Conservation (phyloP, 2,797 vertebrate genomes). For the Myotis pilosus region DNA sequence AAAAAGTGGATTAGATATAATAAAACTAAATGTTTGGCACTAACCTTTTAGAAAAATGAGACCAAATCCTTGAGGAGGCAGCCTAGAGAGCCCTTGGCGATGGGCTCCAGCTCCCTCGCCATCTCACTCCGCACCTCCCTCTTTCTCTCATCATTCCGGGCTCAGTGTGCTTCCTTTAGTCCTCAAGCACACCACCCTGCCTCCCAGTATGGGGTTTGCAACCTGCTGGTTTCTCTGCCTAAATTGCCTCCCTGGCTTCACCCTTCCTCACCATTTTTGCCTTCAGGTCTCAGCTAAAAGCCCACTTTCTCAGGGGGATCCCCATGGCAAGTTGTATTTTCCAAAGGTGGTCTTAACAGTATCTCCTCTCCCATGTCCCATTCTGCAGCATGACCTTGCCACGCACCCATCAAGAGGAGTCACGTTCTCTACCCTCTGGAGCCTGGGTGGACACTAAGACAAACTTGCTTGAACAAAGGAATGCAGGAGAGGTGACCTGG, state of each 20-base stretch:
- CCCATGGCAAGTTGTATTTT: not conserved
- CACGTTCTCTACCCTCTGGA: not conserved
- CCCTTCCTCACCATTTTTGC: not conserved
- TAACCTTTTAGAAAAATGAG: not conserved
- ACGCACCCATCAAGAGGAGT: too few species aligned
- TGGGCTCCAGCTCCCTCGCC: rapidly evolving
- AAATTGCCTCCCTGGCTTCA: not conserved
- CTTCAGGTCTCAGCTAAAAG: not conserved
- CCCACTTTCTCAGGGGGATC: not conserved
- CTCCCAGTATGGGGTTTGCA: not conserved
- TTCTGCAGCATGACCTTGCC: not conserved
- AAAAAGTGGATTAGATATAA: not conserved
- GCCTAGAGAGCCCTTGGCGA: not conserved
- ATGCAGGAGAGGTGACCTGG: not conserved
- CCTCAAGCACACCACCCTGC: not conserved
- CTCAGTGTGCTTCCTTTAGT: not conserved
- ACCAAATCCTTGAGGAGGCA: not conserved
- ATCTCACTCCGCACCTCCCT: not conserved
- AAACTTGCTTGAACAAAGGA: not conserved
- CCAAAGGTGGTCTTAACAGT: not conserved
- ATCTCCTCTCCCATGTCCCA: not conserved
- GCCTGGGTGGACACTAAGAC: not conserved
- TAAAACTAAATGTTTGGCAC: not conserved
- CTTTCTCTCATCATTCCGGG: too few species aligned
- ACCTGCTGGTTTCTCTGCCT: not conserved